Percentiles rank a stretch among this genome's conserved stretches.
Evolutionary conservation across 2,797 vertebrate genomes (phyloP).

Genomic region (Arctocebus calabarensis): DNA sequence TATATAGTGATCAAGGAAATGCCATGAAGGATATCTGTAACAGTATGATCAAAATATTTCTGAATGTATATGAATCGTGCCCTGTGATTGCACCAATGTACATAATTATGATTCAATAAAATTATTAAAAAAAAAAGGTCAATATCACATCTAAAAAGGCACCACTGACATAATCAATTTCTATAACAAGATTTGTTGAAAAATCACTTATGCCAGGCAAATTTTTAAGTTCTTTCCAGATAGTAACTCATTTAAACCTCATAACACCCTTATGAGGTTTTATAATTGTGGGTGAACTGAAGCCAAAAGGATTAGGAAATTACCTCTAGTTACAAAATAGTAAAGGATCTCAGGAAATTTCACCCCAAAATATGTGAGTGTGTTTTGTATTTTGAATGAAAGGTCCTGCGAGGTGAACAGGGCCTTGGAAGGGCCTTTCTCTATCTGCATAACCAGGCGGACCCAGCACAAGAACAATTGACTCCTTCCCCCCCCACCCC

Average conservation of each 20-base stretch:
- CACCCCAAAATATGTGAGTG: background rate
- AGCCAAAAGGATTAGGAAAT: background rate
- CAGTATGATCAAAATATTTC: too few species aligned
- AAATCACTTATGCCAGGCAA: background rate
- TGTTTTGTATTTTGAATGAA: background rate
- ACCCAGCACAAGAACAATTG: background rate
- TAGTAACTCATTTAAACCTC: constrained; percentile 7
- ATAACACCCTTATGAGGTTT: background rate
- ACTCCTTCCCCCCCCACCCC: background rate
- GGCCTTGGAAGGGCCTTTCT: background rate
- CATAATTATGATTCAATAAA: too few species aligned
- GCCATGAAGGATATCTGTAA: too few species aligned
- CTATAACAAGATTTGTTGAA: background rate
- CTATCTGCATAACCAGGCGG: background rate
- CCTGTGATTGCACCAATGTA: too few species aligned
- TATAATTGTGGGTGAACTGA: background rate
- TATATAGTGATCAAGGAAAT: too few species aligned
- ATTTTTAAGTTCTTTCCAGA: background rate
- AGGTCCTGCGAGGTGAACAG: background rate
- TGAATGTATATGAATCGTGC: too few species aligned
- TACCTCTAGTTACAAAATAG: background rate
- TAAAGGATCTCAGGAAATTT: background rate
- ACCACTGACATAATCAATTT: background rate
- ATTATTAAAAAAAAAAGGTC: background rate
- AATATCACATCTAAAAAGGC: background rate